phyloP scores from a whole-genome alignment of 1,140 invertebrate species.

The Apis dorsata region DNA sequence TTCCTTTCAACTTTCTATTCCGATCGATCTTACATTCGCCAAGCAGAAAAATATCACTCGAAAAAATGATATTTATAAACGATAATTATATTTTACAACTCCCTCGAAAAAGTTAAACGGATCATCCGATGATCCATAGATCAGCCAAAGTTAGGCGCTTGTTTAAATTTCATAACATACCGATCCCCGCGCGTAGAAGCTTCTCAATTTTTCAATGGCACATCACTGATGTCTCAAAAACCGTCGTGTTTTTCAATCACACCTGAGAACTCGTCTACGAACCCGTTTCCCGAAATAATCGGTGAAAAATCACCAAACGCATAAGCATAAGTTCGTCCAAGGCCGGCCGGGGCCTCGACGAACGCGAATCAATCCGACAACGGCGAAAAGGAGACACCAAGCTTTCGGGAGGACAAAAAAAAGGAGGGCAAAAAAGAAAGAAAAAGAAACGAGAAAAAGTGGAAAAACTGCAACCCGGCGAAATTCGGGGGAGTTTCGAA shows the following conservation, averaged over 20 bases:
- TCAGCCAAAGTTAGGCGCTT: background rate
- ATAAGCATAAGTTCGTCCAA: background rate
- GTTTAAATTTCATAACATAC: conserved; percentile 15
- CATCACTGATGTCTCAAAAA: background rate
- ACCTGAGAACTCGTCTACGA: background rate
- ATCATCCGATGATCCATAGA: background rate
- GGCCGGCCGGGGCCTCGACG: background rate
- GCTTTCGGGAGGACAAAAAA: no score
- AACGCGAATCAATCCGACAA: background rate
- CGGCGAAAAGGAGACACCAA: background rate
- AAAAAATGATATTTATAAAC: no score
- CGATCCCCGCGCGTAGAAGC: background rate
- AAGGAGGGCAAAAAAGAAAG: no score
- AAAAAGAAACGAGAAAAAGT: background rate
- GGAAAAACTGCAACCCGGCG: background rate
- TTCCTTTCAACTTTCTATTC: no score
- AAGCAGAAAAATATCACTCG: no score
- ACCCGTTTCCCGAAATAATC: conserved; percentile 37
- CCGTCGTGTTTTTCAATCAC: background rate
- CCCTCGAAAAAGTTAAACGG: no score
- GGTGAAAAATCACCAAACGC: background rate
- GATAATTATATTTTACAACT: no score
- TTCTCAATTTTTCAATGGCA: conserved; percentile 5
- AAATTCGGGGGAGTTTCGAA: background rate
- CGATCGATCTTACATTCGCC: background rate